Evolutionary conservation across 2,797 vertebrate genomes (phyloP).

Genomic region (Leptodactylus fallax): DNA sequence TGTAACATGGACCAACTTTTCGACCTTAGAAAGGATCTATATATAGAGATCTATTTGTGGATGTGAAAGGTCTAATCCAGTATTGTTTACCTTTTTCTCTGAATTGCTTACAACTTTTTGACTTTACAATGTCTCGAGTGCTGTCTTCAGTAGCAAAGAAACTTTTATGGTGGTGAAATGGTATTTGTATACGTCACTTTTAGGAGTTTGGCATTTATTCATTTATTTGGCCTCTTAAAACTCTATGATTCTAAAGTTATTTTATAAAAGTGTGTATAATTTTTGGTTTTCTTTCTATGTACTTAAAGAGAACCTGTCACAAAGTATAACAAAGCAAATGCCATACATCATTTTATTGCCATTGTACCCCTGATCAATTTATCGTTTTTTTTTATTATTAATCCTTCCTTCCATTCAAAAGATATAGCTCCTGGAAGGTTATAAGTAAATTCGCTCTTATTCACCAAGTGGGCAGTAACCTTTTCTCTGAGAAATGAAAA

Average conservation of each 20-base stretch:
- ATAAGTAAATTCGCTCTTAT: too few relatives aligned
- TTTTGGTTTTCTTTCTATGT: background rate
- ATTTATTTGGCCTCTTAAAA: too few relatives aligned
- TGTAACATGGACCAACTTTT: conserved; percentile 26
- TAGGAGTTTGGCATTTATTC: background rate
- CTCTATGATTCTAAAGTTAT: background rate
- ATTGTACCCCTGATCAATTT: too few relatives aligned
- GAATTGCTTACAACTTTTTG: background rate
- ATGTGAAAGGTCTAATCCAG: background rate
- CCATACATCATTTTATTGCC: too few relatives aligned
- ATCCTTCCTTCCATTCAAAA: too few relatives aligned
- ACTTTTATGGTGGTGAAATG: background rate
- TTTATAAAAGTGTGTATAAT: background rate
- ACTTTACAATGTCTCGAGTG: background rate
- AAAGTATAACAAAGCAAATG: too few relatives aligned
- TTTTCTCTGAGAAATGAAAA: too few relatives aligned
- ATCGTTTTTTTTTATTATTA: too few relatives aligned
- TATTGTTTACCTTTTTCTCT: background rate
- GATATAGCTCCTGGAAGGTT: too few relatives aligned
- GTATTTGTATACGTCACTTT: background rate
- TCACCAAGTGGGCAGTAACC: too few relatives aligned
- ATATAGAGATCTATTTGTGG: conserved; percentile 40
- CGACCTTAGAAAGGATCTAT: conserved; percentile 9
- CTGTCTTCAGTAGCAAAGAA: too few relatives aligned
- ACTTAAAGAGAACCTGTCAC: background rate